Base-by-base conservation (phyloP, 2,797 vertebrate genomes). In the Dendrocincla tyrannina region DNA sequence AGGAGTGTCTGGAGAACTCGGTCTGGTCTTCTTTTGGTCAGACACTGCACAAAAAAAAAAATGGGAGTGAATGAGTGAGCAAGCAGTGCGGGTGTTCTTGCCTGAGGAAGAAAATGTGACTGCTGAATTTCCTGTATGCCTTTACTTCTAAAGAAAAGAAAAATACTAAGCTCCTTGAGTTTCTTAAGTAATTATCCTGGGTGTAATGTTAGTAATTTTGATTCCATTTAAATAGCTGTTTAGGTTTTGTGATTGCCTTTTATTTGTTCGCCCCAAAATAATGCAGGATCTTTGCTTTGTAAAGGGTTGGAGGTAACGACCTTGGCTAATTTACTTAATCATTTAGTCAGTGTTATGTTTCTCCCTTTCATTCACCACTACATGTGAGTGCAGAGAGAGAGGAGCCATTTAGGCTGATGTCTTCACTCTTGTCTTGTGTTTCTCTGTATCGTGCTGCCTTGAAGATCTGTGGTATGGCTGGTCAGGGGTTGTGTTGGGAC, bases 61-160 rank as follows among this genome's bases (percentile, higher is more conserved):
- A 52, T 20, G 28, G 33, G 46, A 93, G 55, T 11, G 56, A 77
- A 68, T 47, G 11, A 50, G 33, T 1, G 15, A 93, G 58, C 42
- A 5, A 91, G 75, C 70, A 82, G 63, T 33, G 66, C 75, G 89
- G 72, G 79, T 79, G 67, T 91, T 93, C 70, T 85, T 22, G 23
- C 67, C 35, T 1, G 35, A 69, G 74, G 67, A 92, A 93, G 79
- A 91, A 81, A 88, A 89, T 7, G 41, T 74, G 76, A 81, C 82
- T 88, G 75, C 49, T 84, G 20, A 64, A 68, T 90, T 91, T 92
- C 76, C 73, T 73, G 28, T 69, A 41, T 0, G 24, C 64, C 44
- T 93, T 88, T 42, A 41, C 47, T 92, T 89, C 59, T 72, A 47
- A 91, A 72, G 76, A 80, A 89, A 58, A 85, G 41, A 58, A 90